Evolutionary conservation across 2,888 invertebrate genomes (phyloP), one percentile per base, ranked within the genome.

Genomic region (Thereva nobilitata): DNA sequence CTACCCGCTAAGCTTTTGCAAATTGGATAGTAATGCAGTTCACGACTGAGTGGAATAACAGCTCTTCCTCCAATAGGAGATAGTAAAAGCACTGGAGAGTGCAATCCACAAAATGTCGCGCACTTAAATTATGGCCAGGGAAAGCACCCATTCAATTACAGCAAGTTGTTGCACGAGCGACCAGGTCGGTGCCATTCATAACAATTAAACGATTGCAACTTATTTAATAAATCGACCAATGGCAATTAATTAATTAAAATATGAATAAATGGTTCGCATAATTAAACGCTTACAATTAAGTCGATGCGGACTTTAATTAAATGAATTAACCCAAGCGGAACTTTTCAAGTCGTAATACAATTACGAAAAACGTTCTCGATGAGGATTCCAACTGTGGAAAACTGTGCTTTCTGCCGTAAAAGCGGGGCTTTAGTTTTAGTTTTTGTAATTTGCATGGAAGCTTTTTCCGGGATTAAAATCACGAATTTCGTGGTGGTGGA

Each of bases 281-380:
- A 68, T 68, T 68, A 68, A 68, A 63, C 63, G 68, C 63, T 56
- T 52, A 66, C 68, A 68, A 64, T 68, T 68, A 68, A 68, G 68
- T 68, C 53, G 52, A 47, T 57, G 49, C 64, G 66, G 53, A 68
- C 64, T 66, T 66, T 66, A 68, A 68, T 68, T 68, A 66, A 68
- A 68, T 66, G 64, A 66, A 68, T 68, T 68, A 68, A 66, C 64
- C 75, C 72, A 74, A 75, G 74, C 74, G 54, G 67, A 77, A 74
- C 79, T 79, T 80, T 77, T 80, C 79, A 79, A 37, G 38, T 59
- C 59, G 40, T 59, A 59, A 59, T 49, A 49, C 45, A 47, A 59
- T 59, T 59, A 59, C 35, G 37, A n/a, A 23, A 23, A 45, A 42
- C 59, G 37, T 59, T 59, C 35, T 59, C 59, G 59, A 38, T 47